Evolutionary conservation across 2,888 invertebrate genomes (phyloP).

Genomic region (Apotomis turbidana): DNA sequence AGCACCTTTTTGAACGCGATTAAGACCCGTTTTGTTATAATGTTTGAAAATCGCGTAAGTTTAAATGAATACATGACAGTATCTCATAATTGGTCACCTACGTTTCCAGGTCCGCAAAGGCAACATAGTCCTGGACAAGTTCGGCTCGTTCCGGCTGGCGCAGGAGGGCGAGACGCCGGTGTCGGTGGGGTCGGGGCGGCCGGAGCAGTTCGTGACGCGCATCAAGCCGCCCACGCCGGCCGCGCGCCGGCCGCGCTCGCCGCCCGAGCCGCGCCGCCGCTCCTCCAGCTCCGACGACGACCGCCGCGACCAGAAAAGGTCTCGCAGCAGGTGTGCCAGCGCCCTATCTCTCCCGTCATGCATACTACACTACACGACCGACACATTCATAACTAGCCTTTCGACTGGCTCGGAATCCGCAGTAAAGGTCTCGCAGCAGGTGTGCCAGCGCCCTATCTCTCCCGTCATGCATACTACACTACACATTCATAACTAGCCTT

Average conservation of each 20-base stretch:
- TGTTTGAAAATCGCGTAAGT: too few relatives aligned
- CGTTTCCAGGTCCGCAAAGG: constrained; percentile 76
- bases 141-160: constrained; percentile 88
- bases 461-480: too few relatives aligned
- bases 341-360: background rate
- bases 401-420: too few relatives aligned
- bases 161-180: constrained; percentile 81
- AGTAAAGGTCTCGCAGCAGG: too few relatives aligned
- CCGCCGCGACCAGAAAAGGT: constrained; percentile 66
- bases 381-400: background rate
- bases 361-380: background rate
- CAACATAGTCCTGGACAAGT: constrained; percentile 88
- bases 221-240: constrained; percentile 74
- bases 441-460: too few relatives aligned
- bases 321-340: constrained; percentile 68
- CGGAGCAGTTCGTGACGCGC: constrained; percentile 80
- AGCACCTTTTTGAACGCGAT: too few relatives aligned
- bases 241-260: constrained; percentile 72
- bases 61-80: too few relatives aligned
- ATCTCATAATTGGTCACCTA: too few relatives aligned
- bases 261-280: constrained; percentile 74
- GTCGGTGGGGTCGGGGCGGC: constrained; percentile 76
- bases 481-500: too few relatives aligned
- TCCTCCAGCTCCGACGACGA: constrained; percentile 75
- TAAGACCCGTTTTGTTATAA: too few relatives aligned